These are phyloP conservation scores for Nomada ferruginata DNA, from an alignment of 2,888 invertebrate species.

Conservation along the genomic window DNA sequence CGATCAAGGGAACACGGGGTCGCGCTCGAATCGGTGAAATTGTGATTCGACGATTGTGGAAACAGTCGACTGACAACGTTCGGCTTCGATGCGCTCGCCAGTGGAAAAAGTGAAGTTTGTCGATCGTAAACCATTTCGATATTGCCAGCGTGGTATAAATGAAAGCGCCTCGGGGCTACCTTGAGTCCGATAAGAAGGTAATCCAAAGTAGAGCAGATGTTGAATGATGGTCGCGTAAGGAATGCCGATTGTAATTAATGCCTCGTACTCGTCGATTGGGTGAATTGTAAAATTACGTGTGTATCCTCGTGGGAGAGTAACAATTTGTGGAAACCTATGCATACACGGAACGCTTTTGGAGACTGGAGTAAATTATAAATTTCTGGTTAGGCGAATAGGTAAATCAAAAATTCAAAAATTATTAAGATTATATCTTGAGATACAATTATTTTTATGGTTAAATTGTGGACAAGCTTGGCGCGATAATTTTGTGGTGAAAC, in stretches of 20 bases:
- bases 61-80: conserved; percentile 15
- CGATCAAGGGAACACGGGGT: neutral
- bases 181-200: neutral
- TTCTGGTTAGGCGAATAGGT: too few relatives aligned
- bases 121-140: conserved; percentile 14
- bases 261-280: neutral
- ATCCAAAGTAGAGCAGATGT: neutral
- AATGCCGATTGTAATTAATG: neutral
- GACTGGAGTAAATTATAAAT: too few relatives aligned
- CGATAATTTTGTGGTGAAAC: too few relatives aligned
- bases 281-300: neutral
- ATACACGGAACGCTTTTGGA: too few relatives aligned
- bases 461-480: too few relatives aligned
- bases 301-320: too few relatives aligned
- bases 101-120: conserved; percentile 32
- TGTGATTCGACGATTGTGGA: conserved; percentile 29
- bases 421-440: too few relatives aligned
- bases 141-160: neutral
- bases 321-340: too few relatives aligned
- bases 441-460: too few relatives aligned
- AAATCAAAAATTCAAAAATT: too few relatives aligned
- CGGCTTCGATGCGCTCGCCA: conserved; percentile 21
- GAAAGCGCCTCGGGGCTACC: neutral
- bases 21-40: conserved; percentile 35
- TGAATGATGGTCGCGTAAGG: neutral